Percentiles rank a stretch among this genome's conserved stretches.
Evolutionary conservation across 1,140 invertebrate species (phyloP).

Genomic region (Aphelinus atriplicis): DNA sequence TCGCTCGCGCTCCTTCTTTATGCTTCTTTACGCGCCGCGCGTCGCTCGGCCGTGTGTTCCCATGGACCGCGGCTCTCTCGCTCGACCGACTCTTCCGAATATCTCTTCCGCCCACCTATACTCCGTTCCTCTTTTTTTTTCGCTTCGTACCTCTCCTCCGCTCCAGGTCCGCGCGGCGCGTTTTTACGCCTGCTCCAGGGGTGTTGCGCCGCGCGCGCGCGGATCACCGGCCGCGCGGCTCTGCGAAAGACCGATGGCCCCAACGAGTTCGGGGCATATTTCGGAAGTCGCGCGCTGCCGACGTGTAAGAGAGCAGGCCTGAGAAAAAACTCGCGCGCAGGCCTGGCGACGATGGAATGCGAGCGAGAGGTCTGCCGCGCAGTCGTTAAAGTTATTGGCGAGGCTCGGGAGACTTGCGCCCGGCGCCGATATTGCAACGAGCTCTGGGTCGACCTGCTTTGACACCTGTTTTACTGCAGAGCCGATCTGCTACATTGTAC

Average conservation of each 20-base stretch:
- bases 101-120: conserved; percentile 33
- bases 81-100: background rate
- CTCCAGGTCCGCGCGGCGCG: no score
- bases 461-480: no score
- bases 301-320: background rate
- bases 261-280: conserved; percentile 35
- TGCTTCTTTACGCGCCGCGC: conserved; percentile 6
- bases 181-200: no score
- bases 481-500: no score
- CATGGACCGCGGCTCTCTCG: conserved; percentile 19
- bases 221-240: background rate
- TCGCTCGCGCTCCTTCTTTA: conserved; percentile 9
- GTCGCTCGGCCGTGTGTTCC: conserved; percentile 17
- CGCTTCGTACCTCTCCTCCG: conserved; percentile 34
- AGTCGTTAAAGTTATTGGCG: conserved; percentile 27
- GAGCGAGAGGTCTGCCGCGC: background rate
- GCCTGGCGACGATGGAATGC: background rate
- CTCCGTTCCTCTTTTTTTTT: conserved; percentile 36
- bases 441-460: no score
- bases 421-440: no score
- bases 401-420: conserved; percentile 16
- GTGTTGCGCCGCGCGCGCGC: no score
- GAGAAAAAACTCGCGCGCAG: conserved; percentile 9
- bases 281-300: conserved; percentile 30
- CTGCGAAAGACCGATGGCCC: conserved; percentile 5